A percentile compares a stretch with the other conserved stretches of the same genome.
Conservation (phyloP, 1,140 invertebrate genomes). For the Eubasilissa regina region DNA sequence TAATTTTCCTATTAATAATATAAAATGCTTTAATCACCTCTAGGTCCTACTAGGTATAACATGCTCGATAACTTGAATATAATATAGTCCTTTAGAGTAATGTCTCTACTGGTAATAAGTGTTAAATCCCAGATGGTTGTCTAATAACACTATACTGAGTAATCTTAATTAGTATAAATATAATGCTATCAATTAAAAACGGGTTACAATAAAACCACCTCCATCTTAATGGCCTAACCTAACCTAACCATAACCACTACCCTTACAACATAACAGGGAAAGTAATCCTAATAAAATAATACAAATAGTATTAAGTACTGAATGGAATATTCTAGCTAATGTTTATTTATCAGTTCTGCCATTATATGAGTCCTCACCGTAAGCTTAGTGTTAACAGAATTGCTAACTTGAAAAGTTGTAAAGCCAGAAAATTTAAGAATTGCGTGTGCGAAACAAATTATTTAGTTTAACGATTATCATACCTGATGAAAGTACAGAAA, state of each 20-base stretch:
- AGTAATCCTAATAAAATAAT: conserved; percentile 17
- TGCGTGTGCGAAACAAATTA: no score
- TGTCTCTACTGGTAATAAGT: conserved; percentile 20
- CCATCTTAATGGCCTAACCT: conserved; percentile 40
- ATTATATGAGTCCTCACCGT: conserved; percentile 26
- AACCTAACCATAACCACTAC: conserved; percentile 49
- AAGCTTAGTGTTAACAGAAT: conserved; percentile 1
- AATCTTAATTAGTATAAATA: conserved; percentile 20
- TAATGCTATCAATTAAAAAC: conserved; percentile 18
- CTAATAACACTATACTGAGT: neutral
- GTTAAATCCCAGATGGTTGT: neutral
- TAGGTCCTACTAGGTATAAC: conserved; percentile 5
- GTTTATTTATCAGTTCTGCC: conserved; percentile 44
- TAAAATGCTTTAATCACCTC: conserved; percentile 36
- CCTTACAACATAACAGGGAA: conserved; percentile 35
- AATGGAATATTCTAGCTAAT: conserved; percentile 46
- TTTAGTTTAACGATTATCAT: no score
- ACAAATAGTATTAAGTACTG: conserved; percentile 38
- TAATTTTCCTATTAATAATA: conserved; percentile 35
- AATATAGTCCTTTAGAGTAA: conserved; percentile 7
- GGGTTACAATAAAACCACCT: conserved; percentile 2
- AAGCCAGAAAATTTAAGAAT: neutral
- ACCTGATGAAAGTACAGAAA: no score
- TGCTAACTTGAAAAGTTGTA: conserved; percentile 7
- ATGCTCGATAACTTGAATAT: conserved; percentile 23